Base-by-base conservation (phyloP, 1,140 invertebrate species). In the Daktulosphaira vitifoliae region DNA sequence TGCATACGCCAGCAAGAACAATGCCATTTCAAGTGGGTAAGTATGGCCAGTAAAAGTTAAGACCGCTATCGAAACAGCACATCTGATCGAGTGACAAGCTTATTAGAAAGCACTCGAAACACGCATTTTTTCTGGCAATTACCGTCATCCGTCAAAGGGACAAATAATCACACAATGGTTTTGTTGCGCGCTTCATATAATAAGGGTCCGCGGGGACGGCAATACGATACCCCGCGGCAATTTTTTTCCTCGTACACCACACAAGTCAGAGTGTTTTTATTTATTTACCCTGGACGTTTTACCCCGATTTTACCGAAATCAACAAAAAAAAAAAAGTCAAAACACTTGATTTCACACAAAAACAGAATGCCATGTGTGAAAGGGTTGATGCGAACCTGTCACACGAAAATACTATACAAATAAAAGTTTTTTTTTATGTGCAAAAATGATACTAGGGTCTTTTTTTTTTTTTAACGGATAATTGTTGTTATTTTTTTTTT, bases 331-430 rank as follows among this genome's bases (percentile, higher is more conserved):
- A 33, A 33, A 33, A 33, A 33, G 29, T 33, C 11, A 33, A 62
- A 62, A 23, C 56, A 62, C 56, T 62, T 62, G 56, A 73, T 68
- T 67, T 70, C 44, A 29, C 56, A 62, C 25, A 62, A 62, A 62
- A 62, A 38, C 0, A 39, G 56, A 62, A 62, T 46, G 38, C 56
- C 56, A 29, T 2, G 56, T 33, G 29, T 25, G 42, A 18, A 62
- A 62, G 56, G 56, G 56, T 62, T 62, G 39, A 62, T 33, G 39
- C 44, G 42, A 29, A 62, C 56, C 56, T 62, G 56, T 62, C 56
- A 62, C 42, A 16, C 23, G 39, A 33, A 42, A 62, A 46, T 48
- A 25, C 29, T 33, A 16, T n/a, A n/a, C n/a, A n/a, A n/a, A n/a
- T n/a, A n/a, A n/a, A n/a, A n/a, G n/a, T 4, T 56, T 56, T 42